Percentiles rank a stretch among this genome's conserved stretches.
Conservation (phyloP, 1,140 invertebrate genomes). For the Tetramorium parvispinum region DNA sequence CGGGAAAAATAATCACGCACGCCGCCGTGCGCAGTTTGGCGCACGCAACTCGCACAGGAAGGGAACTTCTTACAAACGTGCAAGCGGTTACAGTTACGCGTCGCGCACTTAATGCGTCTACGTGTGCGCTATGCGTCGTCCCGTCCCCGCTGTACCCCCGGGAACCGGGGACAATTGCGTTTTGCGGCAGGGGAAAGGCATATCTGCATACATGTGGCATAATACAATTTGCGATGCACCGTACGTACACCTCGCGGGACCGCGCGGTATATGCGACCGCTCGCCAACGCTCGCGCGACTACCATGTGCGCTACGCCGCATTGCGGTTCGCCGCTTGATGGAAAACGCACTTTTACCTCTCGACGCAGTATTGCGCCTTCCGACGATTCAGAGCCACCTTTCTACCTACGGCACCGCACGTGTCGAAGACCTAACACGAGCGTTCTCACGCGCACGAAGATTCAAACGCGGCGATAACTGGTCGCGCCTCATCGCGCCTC, state of each 20-base stretch:
- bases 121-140: conserved; percentile 20
- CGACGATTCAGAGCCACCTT: conserved; percentile 54
- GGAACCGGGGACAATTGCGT: conserved; percentile 78
- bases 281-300: conserved; percentile 62
- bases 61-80: conserved; percentile 34
- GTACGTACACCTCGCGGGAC: conserved; percentile 45
- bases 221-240: conserved; percentile 81
- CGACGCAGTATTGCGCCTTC: conserved; percentile 24
- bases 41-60: conserved; percentile 63
- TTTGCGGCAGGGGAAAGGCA: conserved; percentile 72
- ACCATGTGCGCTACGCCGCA: conserved; percentile 59
- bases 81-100: conserved; percentile 71
- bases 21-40: conserved; percentile 42
- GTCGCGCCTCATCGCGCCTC: conserved; percentile 27
- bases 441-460: conserved; percentile 63
- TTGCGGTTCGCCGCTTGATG: conserved; percentile 82
- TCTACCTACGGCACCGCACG: conserved; percentile 66
- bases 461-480: conserved; percentile 40
- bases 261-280: conserved; percentile 49
- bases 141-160: conserved; percentile 3
- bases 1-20: conserved; percentile 70
- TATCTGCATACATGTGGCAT: conserved; percentile 79
- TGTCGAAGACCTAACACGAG: conserved; percentile 52
- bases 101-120: conserved; percentile 66
- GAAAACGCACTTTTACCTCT: conserved; percentile 78